Conservation (phyloP, 2,113 vertebrate genomes). For the Notechis scutatus region DNA sequence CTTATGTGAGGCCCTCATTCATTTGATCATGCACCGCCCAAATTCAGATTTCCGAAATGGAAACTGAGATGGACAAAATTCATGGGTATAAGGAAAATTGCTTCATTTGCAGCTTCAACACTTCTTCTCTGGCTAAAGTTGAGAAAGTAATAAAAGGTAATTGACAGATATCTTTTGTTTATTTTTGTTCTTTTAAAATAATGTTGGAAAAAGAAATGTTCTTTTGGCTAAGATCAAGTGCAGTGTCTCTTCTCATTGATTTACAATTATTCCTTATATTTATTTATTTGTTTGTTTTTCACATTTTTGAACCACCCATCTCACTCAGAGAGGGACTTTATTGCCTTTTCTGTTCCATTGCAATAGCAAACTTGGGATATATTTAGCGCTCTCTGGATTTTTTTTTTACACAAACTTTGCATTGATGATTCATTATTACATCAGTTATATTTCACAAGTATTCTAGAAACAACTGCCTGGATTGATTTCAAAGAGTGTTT, state of each 20-base stretch:
- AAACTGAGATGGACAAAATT: not conserved
- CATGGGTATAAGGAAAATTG: not conserved
- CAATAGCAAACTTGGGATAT: slow-evolving; percentile 65
- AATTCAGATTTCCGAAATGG: not conserved
- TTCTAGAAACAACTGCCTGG: slow-evolving; percentile 19
- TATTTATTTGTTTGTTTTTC: not conserved
- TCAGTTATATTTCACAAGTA: slow-evolving; percentile 42
- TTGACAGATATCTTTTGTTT: slow-evolving; percentile 62
- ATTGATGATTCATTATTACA: slow-evolving; percentile 63
- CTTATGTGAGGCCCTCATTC: not conserved
- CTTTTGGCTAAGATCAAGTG: not conserved
- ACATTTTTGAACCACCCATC: not conserved
- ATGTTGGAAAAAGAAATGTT: too few relatives aligned
- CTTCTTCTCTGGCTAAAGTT: slow-evolving; percentile 52
- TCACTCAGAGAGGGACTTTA: not conserved
- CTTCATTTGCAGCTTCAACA: not conserved
- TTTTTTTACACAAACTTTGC: slow-evolving; percentile 67
- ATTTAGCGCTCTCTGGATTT: slow-evolving; percentile 63
- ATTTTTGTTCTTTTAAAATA: too few relatives aligned
- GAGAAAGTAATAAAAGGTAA: slow-evolving; percentile 51
- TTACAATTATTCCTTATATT: not conserved
- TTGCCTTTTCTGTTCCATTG: slow-evolving; percentile 63
- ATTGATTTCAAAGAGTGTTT: slow-evolving; percentile 9
- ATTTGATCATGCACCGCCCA: not conserved
- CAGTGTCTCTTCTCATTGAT: not conserved